Base-by-base conservation (phyloP, 1,140 invertebrate genomes). In the Drosophila sechellia region DNA sequence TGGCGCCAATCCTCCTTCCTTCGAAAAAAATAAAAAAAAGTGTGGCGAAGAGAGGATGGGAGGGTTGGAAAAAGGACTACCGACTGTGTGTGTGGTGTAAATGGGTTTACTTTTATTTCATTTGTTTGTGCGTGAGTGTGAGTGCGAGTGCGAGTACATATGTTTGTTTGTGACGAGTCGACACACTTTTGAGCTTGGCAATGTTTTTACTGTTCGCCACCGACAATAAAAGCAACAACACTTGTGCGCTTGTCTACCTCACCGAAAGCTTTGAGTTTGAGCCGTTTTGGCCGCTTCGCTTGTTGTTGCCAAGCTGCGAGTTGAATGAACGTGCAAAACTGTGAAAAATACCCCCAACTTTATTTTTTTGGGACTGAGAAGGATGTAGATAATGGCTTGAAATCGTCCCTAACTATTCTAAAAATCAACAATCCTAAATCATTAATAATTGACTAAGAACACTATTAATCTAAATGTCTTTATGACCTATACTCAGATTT, bases 91-190 rank as follows among this genome's bases (percentile, higher is more conserved):
- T 86, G 77, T 79, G 84, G 79, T 89, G 84, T 87, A 87, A 87
- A 87, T 87, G 79, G 84, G 84, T 87, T 89, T 87, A 87, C 84
- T 87, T 87, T 87, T 87, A 87, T 87, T 89, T 87, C 83, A 87
- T 87, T 87, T 87, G 79, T 81, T 72, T 76, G 57, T 83, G 81
- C 52, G 64, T 74, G 64, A 42, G 63, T 57, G 57, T 63, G 50
- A 40, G 64, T 13, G 34, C 49, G 27, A 59, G 48, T 34, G 31
- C 12, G 13, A 13, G 39, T 71, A 52, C 43, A 48, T 53, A 34
- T 81, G 79, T 31, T 72, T 49, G 48, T 79, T 72, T 49, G 48
- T 83, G 83, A 68, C 76, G 79, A 89, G 84, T 86, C 81, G 81
- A 86, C 81, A 86, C 83, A 86, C 81, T 86, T 89, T 89, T 79